Base-by-base conservation (phyloP, 2,888 invertebrate genomes). In the Sesia apiformis region DNA sequence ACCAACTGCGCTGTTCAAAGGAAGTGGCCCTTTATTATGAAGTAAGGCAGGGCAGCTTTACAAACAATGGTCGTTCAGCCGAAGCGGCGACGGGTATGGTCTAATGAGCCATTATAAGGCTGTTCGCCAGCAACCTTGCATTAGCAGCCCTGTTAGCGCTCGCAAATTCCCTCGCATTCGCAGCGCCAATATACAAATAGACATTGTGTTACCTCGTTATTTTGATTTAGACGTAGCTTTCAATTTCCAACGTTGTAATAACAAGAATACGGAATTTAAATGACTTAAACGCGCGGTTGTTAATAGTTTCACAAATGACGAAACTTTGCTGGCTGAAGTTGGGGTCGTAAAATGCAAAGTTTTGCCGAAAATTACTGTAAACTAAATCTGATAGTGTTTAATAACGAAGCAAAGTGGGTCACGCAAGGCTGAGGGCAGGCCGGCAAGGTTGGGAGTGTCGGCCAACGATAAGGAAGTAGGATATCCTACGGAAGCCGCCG, bases 51-150 rank as follows among this genome's bases (percentile, higher is more conserved):
- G 68, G 70, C 69, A 73, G 69, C 70, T 78, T 71, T 72, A 74
- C 80, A 82, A 84, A 84, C 84, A 86, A 86, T 84, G 76, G 78
- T 61, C 64, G 72, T 65, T 62, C 61, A 69, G 70, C 68, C 70
- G 74, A 69, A 70, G 71, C 70, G 72, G 63, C 66, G 69, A 66
- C 80, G 69, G 69, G 76, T 80, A 79, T 78, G 82, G 80, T 69
- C 78, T 86, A 85, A 86, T 84, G 85, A 86, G 81, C 78, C 74
- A 84, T 86, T 84, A 83, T 82, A 70, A 70, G 69, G 65, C 63
- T 64, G 71, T 71, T 77, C 67, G 62, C 65, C 7, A 8, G 67
- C 67, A 68, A 70, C 63, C 67, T 70, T 72, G 67, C 60, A 65
- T 62, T 63, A 57, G 55, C 53, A 65, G 68, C 63, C 63, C 69